phyloP scores from a whole-genome alignment of 2,888 invertebrate species.

The Lasioglossum lativentre region DNA sequence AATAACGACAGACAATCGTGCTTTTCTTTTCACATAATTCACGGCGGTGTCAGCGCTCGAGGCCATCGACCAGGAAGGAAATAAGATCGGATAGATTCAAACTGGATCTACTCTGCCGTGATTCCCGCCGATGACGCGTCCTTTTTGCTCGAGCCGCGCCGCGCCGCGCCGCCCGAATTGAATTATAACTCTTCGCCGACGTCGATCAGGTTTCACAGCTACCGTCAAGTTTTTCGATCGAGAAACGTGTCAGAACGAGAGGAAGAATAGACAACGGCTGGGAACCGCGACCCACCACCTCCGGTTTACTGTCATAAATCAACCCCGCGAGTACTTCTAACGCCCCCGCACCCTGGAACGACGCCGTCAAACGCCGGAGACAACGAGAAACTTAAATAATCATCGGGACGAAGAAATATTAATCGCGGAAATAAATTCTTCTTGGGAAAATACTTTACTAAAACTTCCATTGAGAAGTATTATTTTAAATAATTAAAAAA shows the following conservation, averaged over 20 bases:
- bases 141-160: background rate
- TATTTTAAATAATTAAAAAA: too few relatives aligned
- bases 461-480: too few relatives aligned
- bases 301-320: background rate
- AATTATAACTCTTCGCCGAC: slow-evolving; percentile 6
- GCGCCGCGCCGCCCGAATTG: background rate
- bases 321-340: background rate
- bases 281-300: background rate
- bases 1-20: slow-evolving; percentile 59
- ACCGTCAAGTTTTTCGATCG: slow-evolving; percentile 2
- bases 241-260: background rate
- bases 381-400: slow-evolving; percentile 70
- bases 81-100: slow-evolving; percentile 10
- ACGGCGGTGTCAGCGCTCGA: background rate
- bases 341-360: background rate
- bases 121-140: background rate
- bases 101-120: background rate
- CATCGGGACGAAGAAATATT: slow-evolving; percentile 24
- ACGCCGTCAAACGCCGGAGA: background rate
- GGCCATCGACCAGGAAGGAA: background rate
- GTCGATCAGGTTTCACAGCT: slow-evolving; percentile 7
- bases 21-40: background rate
- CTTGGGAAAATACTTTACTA: too few relatives aligned
- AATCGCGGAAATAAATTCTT: background rate
- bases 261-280: background rate